Evolutionary conservation across 2,113 vertebrate species (phyloP), one percentile per base, ranked within the genome.

Genomic region (Ceuthmochares aereus): DNA sequence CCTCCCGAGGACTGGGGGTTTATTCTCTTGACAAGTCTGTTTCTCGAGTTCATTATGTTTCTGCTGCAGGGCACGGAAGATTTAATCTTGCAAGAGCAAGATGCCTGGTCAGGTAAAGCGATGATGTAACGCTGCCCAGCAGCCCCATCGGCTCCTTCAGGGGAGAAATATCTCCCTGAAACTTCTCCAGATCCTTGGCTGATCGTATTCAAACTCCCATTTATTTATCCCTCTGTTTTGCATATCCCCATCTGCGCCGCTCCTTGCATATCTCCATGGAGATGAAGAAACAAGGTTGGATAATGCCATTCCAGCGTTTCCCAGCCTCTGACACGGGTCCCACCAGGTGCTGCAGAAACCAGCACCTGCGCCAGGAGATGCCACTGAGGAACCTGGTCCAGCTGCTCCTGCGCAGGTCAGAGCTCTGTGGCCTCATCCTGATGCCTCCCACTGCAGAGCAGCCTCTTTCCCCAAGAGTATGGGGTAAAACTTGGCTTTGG

Each of bases 261-360:
- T 97, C 81, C 92, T 55, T 60, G 76, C 73, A 72, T 73, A 93
- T 96, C 94, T 94, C 96, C 95, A 96, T 96, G 96, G 96, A 93
- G 93, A 97, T 92, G 93, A 58, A 94, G 95, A 89, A 79, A 90
- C 67, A 66, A 72, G 89, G 81, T 72, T 77, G 85, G 91, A 26
- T 77, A 27, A 78, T 17, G 83, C 80, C 60, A 55, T 54, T 72
- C 89, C 25, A 13, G 52, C 47, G 3, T 4, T 18, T 37, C 84
- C 58, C 90, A 68, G 62, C 18, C 4, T 0, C 82, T 36, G 59
- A 26, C 84, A 43, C 2, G 7, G 77, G 55, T 83, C 72, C 80
- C 40, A 29, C 32, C 25, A 40, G 79, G 51, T 56, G 66, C 89
- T 20, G 58, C 30, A 49, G 60, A 37, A 73, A 74, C 7, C 56